Base-by-base conservation (phyloP, 2,797 vertebrate genomes). In the Lutjanus campechanus region DNA sequence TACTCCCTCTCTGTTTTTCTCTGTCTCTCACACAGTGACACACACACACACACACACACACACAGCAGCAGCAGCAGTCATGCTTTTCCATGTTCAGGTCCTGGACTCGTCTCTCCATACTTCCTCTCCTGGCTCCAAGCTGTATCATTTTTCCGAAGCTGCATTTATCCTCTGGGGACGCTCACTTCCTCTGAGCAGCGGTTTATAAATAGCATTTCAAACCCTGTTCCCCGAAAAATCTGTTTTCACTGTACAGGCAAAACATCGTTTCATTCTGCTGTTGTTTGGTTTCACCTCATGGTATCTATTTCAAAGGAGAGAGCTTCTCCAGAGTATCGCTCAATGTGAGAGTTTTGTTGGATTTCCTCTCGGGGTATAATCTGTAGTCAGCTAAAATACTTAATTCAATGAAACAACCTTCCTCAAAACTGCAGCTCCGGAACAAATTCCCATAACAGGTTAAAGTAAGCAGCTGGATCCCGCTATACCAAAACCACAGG, bases 61-160 rank as follows among this genome's bases (percentile, higher is more conserved):
- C n/a, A 41, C n/a, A 58, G 47, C 62, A 71, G 86, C 81, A 73
- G 77, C 44, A 81, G 76, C 85, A 91, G 91, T 88, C 89, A 68
- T 58, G 83, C 84, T 90, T 93, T 95, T 95, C 93, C 93, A 90
- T 93, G 93, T 95, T 94, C 89, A 90, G 92, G 82, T 92, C 92
- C 91, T 90, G 91, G 91, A 93, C 90, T 87, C 36, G 87, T 88
- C 89, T 83, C 84, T 81, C 70, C 60, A 29, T 88, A 89, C 91
- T 95, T 96, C 95, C 95, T 95, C 84, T 90, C 78, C 90, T 95
- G 94, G 95, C 95, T 94, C 90, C 81, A 46, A 89, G 86, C 93
- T 94, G 92, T 95, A 95, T 96, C 92, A 93, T 95, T 95, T 94
- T 95, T 95, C 95, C 95, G 88, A 94, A 92, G 94, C 95, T 94